These are phyloP conservation scores for Triplophysa bombifrons DNA, from an alignment of 2,797 vertebrate species.

Conservation along the genomic window DNA sequence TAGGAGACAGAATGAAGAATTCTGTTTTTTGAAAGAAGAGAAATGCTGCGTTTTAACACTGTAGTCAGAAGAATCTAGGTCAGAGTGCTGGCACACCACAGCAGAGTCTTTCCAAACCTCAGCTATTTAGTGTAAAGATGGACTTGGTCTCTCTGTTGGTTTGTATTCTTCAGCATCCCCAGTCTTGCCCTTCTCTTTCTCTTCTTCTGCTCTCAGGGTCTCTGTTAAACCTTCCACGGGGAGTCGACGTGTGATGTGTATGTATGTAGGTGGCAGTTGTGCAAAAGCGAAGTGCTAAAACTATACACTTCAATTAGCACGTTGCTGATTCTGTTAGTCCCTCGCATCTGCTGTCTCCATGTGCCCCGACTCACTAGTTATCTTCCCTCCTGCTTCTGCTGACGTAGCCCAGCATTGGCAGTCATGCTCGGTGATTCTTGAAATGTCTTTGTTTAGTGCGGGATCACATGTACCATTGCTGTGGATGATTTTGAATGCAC, in stretches of 20 bases:
- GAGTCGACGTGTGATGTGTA: slow-evolving; percentile 15
- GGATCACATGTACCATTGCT: not conserved
- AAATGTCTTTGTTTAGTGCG: not conserved
- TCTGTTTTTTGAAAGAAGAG: not conserved
- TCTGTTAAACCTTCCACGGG: slow-evolving; percentile 4
- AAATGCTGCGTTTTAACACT: slow-evolving; percentile 10
- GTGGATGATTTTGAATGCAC: slow-evolving; percentile 1
- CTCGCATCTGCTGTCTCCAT: slow-evolving; percentile 59
- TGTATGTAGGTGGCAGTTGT: slow-evolving; percentile 1
- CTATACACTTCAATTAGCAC: slow-evolving; percentile 57
- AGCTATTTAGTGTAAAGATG: slow-evolving; percentile 24
- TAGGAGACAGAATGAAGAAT: not conserved
- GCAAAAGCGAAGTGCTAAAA: slow-evolving; percentile 19
- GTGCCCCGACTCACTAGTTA: not conserved
- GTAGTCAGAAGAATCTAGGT: slow-evolving; percentile 51
- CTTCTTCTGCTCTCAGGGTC: not conserved
- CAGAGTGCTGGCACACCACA: slow-evolving; percentile 33
- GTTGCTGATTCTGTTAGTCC: slow-evolving; percentile 60
- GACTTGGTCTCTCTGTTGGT: not conserved
- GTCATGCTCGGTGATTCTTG: slow-evolving; percentile 5
- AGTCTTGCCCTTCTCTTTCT: slow-evolving; percentile 52
- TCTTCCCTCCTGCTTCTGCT: not conserved
- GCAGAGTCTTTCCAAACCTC: slow-evolving; percentile 23
- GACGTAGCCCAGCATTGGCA: slow-evolving; percentile 6
- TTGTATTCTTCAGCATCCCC: slow-evolving; percentile 43